These are phyloP conservation scores for Cylas formicarius DNA, from an alignment of 1,140 invertebrate species.

Conservation along the genomic window DNA sequence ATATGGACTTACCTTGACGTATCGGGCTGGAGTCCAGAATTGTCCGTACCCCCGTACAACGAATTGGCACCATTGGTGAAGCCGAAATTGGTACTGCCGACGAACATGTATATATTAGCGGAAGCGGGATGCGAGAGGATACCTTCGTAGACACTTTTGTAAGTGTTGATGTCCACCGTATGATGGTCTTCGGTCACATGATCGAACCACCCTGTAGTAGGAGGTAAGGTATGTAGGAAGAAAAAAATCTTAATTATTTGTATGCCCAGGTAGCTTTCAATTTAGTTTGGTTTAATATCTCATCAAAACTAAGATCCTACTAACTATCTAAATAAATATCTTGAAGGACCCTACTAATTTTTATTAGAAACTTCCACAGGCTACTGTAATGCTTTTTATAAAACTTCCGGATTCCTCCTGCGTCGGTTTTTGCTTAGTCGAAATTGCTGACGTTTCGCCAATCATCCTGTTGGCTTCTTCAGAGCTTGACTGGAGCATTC, in stretches of 20 bases:
- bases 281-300: neutral
- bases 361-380: too few relatives aligned
- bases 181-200: conserved; percentile 33
- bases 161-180: conserved; percentile 12
- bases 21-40: conserved; percentile 41
- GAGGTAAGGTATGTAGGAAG: too few relatives aligned
- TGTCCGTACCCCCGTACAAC: conserved; percentile 5
- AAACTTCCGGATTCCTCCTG: too few relatives aligned
- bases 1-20: conserved; percentile 47
- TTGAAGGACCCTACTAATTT: too few relatives aligned
- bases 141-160: conserved; percentile 11
- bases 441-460: too few relatives aligned
- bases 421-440: too few relatives aligned
- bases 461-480: too few relatives aligned
- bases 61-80: conserved; percentile 53
- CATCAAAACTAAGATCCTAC: neutral
- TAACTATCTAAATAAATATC: too few relatives aligned
- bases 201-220: conserved; percentile 57
- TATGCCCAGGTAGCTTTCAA: neutral
- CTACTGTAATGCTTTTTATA: too few relatives aligned
- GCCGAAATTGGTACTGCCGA: conserved; percentile 63
- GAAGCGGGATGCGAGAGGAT: conserved; percentile 43
- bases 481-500: too few relatives aligned
- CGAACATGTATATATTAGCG: conserved; percentile 65
- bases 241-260: neutral